Percentiles rank a stretch among this genome's conserved stretches.
phyloP scores from a whole-genome alignment of 2,113 vertebrate genomes.

The Theristicus caerulescens region DNA sequence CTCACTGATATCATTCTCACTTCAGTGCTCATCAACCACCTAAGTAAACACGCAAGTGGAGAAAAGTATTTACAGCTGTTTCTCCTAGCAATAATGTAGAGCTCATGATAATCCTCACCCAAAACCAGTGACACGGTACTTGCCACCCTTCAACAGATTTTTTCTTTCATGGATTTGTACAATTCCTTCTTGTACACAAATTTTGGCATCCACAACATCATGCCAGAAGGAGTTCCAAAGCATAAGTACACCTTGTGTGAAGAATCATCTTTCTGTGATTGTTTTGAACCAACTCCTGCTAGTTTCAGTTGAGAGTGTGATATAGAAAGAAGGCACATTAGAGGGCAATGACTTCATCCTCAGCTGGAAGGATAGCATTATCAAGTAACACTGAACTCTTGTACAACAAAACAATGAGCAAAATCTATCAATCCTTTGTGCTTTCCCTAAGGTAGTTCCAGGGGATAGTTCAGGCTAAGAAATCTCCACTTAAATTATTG shows the following conservation, averaged over 20 bases:
- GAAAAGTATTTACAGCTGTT: not conserved
- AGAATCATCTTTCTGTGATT: not conserved
- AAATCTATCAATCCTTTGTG: not conserved
- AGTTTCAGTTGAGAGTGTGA: not conserved
- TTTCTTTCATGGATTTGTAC: not conserved
- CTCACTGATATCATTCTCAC: not conserved
- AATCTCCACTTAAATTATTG: not conserved
- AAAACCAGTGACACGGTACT: not conserved
- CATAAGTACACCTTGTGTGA: not conserved
- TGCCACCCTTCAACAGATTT: not conserved
- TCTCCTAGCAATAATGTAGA: not conserved
- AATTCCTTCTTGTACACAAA: not conserved
- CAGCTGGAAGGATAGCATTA: not conserved
- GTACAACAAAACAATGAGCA: not conserved
- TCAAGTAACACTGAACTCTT: not conserved
- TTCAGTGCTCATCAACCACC: not conserved
- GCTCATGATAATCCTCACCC: not conserved
- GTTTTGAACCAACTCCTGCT: not conserved
- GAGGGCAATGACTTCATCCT: not conserved
- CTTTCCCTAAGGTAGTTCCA: not conserved
- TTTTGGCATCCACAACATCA: fast-evolving
- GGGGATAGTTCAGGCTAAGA: not conserved
- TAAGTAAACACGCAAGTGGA: not conserved
- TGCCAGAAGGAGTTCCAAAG: not conserved
- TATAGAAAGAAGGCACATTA: not conserved